These are phyloP conservation scores for Drosophila buzzatii DNA, from an alignment of 2,888 invertebrate genomes.

Conservation along the genomic window DNA sequence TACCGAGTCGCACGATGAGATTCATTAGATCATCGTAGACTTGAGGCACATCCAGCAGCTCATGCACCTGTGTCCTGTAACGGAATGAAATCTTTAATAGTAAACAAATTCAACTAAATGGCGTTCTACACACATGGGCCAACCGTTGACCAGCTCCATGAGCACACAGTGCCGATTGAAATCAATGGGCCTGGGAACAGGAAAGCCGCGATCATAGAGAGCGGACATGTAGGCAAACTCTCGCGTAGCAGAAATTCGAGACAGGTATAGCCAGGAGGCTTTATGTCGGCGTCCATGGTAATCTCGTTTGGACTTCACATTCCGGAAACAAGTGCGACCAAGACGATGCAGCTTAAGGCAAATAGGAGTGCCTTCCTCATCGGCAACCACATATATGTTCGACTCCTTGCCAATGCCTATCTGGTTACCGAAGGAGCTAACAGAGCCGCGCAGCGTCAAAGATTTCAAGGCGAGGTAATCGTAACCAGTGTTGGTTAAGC, in stretches of 20 bases:
- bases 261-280: slow-evolving; percentile 98
- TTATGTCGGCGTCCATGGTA: slow-evolving; percentile 96
- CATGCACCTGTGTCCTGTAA: slow-evolving; percentile 88
- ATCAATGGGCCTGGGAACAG: slow-evolving; percentile 97
- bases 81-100: neutral
- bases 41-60: slow-evolving; percentile 89
- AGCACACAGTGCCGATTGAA: slow-evolving; percentile 97
- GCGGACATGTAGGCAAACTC: slow-evolving; percentile 99
- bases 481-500: slow-evolving; percentile 97
- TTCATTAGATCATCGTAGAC: slow-evolving; percentile 98
- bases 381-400: slow-evolving; percentile 95
- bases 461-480: slow-evolving; percentile 98
- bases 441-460: slow-evolving; percentile 91
- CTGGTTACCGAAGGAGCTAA: slow-evolving; percentile 97
- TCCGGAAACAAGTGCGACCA: slow-evolving; percentile 98
- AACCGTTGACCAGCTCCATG: slow-evolving; percentile 96
- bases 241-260: slow-evolving; percentile 97
- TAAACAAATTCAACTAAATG: neutral
- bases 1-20: slow-evolving; percentile 94
- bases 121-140: slow-evolving; percentile 89
- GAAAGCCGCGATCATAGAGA: slow-evolving; percentile 94
- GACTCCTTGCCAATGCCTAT: slow-evolving; percentile 99
- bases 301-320: slow-evolving; percentile 97
- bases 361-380: slow-evolving; percentile 91
- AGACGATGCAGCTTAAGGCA: slow-evolving; percentile 96